Base-by-base conservation (phyloP, 2,797 vertebrate genomes). In the Halcyon smyrnensis region DNA sequence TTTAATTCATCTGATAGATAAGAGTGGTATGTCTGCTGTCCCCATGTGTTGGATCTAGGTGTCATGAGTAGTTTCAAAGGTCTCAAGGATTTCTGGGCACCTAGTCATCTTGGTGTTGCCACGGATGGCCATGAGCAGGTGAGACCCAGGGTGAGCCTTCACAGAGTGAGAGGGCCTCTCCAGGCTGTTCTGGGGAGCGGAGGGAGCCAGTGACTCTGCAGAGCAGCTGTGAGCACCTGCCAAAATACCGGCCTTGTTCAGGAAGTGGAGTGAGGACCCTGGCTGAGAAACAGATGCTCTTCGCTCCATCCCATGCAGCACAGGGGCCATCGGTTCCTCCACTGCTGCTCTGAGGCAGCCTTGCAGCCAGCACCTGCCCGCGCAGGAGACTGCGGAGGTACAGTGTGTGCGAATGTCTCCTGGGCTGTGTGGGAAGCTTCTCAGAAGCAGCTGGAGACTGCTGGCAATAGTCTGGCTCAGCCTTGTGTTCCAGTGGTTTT, bases 281-380 rank as follows among this genome's bases (percentile, higher is more conserved):
- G 57, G 37, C 50, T 59, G 65, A 71, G 65, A 25, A 46, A n/a
- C 3, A 16, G 45, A 8, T 15, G 23, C 32, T 23, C 41, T 56
- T 60, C 54, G 25, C 28, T 68, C 37, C 25, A 12, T 36, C 56
- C 48, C 24, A 28, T 0, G 0, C 27, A 48, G 45, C 1, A 0
- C 15, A 43, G 45, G 25, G 20, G 6, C 45, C 37, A 28, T 21
- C 36, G 65, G 60, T 24, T 48, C 36, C 10, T 50, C 36, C 32
- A 13, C 24, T 1, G 4, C 30, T 54, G 25, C 32, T 28, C 7
- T 1, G 1, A 30, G 53, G 51, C 53, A 39, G 39, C 16, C 25
- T 32, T 11, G 51, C 37, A 77, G 34, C n/a, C 23, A 27, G 37
- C 1, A 3, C 5, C 39, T 1, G 3, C 30, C 32, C 41, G 4